phyloP scores from a whole-genome alignment of 2,113 vertebrate genomes.

The Tylochromis polylepis region DNA sequence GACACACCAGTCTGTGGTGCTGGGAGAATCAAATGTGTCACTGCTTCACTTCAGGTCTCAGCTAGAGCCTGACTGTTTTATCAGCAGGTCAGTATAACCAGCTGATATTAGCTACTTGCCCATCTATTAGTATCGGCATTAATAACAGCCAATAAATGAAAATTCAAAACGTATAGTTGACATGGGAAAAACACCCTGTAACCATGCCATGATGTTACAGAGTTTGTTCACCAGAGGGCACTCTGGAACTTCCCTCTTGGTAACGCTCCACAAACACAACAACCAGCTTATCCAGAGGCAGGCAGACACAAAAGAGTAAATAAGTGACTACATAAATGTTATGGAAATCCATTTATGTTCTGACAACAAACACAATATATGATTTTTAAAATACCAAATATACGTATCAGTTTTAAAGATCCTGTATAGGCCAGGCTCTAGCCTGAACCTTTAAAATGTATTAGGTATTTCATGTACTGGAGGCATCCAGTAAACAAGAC shows the following conservation, averaged over 20 bases:
- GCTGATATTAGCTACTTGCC: background rate
- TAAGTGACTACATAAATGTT: background rate
- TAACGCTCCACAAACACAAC: background rate
- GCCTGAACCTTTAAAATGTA: background rate
- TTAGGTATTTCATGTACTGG: background rate
- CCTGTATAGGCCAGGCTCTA: background rate
- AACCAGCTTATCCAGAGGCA: background rate
- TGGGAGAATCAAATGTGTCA: rapidly evolving
- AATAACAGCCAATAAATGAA: background rate
- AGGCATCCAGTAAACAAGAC: background rate
- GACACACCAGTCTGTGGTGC: background rate
- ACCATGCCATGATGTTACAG: background rate
- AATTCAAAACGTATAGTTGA: background rate
- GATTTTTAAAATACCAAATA: background rate
- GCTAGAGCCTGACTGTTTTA: background rate
- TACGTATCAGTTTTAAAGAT: rapidly evolving
- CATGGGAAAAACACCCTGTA: background rate
- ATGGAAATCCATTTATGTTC: background rate
- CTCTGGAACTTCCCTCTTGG: background rate
- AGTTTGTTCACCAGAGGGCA: background rate
- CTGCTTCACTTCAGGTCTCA: background rate
- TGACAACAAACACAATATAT: background rate
- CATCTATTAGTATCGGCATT: background rate
- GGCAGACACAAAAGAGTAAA: background rate
- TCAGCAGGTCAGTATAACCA: background rate